Evolutionary conservation across 2,113 vertebrate species (phyloP).

Genomic region (Eublepharis macularius): DNA sequence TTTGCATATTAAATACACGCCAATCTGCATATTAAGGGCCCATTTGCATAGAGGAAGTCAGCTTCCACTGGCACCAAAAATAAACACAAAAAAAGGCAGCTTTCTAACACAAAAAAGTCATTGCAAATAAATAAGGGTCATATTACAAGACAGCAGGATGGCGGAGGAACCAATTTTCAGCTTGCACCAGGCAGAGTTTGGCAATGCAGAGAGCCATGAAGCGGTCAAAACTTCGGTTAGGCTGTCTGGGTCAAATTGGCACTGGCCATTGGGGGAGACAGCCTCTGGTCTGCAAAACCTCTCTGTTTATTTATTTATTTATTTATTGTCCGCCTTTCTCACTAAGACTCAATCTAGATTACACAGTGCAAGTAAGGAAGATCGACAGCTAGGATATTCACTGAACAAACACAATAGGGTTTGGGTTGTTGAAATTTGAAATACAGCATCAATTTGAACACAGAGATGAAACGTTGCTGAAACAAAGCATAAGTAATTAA

Average conservation of each 20-base stretch:
- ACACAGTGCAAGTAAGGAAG: too few species aligned
- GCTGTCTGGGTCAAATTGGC: not conserved
- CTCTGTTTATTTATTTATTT: too few species aligned
- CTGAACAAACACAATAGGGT: too few species aligned
- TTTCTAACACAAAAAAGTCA: not conserved
- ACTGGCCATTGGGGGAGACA: not conserved
- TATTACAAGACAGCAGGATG: not conserved
- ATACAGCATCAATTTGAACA: too few species aligned
- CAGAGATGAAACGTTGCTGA: too few species aligned
- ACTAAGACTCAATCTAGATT: too few species aligned
- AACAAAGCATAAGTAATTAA: too few species aligned
- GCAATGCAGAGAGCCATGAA: too few species aligned
- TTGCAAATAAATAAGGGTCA: not conserved
- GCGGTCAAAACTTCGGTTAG: not conserved
- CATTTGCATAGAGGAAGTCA: constrained; percentile 43
- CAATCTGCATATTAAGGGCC: constrained; percentile 37
- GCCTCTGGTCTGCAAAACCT: not conserved
- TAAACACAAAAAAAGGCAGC: not conserved
- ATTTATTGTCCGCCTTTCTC: too few species aligned
- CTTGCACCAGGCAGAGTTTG: not conserved
- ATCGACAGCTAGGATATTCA: too few species aligned
- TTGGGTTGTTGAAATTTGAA: too few species aligned
- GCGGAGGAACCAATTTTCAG: not conserved
- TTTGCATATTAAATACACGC: constrained; percentile 60
- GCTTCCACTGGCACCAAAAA: not conserved